Evolutionary conservation across 2,797 vertebrate genomes (phyloP), one percentile per base, ranked within the genome.

Genomic region (Buphagus erythrorhynchus): DNA sequence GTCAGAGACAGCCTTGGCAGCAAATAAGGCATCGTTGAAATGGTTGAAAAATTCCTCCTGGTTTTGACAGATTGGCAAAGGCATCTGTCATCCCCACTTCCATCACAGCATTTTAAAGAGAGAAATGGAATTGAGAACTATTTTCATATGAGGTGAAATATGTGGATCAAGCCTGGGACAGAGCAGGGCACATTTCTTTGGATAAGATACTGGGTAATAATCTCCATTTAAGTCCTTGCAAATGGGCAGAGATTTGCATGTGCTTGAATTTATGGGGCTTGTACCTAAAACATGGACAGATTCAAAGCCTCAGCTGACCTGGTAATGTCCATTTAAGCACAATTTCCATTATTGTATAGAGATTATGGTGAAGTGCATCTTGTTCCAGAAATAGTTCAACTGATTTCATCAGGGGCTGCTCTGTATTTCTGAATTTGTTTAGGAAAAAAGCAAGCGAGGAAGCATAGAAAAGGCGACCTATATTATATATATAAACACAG

Each of bases 41-140:
- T 62, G 58, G 69, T 25, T 71, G 86, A 67, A 67, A 93, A 78
- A 74, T 90, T 93, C 86, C 76, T 93, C 69, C 55, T 72, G 76
- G 12, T 74, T 95, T 35, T 81, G 87, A 93, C 91, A 94, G 91
- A 95, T 84, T 90, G 87, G 91, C 82, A 78, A 87, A 93, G 93
- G 73, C 93, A 91, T 93, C 89, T 96, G 91, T 73, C 94, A 81
- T 52, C 85, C 59, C 76, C 51, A 49, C 58, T 91, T 66, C 62
- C 66, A 48, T 61, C 66, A 49, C 22, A 92, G 81, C 58, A 11
- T 26, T 62, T 74, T 33, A 61, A 88, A 68, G 68, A 49, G 65
- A 79, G 58, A 40, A 58, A n/a, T 80, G 66, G 72, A 83, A 57
- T 90, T 46, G 58, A 28, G 58, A 86, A 45, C 35, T 68, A 0